These are phyloP conservation scores for Zaprionus lineosus DNA, from an alignment of 2,888 invertebrate genomes.

Conservation along the genomic window DNA sequence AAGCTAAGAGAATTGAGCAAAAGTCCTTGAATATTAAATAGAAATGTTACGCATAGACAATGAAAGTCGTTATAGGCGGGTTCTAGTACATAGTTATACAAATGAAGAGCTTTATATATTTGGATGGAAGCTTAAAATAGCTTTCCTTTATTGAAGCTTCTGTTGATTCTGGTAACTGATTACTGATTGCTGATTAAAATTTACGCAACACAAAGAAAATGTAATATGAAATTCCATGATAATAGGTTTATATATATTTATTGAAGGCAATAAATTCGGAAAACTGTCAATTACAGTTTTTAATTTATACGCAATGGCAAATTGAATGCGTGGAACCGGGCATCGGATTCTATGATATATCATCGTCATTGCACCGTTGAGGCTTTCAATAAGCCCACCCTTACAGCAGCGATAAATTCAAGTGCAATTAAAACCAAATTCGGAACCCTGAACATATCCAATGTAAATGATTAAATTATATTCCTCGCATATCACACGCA, in stretches of 20 bases:
- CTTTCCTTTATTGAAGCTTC: too few species aligned
- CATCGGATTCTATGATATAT: slow-evolving; percentile 8
- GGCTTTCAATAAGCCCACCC: too few species aligned
- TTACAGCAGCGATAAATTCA: slow-evolving; percentile 44
- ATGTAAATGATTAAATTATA: slow-evolving; percentile 14
- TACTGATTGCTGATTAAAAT: too few species aligned
- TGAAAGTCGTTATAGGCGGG: too few species aligned
- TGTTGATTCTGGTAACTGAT: too few species aligned
- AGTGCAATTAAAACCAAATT: slow-evolving; percentile 12
- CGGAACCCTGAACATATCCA: slow-evolving; percentile 12
- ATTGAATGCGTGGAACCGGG: slow-evolving; percentile 13
- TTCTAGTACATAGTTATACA: too few species aligned
- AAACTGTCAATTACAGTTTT: slow-evolving; percentile 32
- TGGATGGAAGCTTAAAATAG: slow-evolving; percentile 5
- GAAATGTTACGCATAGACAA: background rate
- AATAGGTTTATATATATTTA: too few species aligned
- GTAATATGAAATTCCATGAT: too few species aligned
- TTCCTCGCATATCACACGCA: slow-evolving; percentile 4
- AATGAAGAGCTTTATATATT: too few species aligned
- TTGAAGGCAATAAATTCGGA: slow-evolving; percentile 14
- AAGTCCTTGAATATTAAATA: slow-evolving; percentile 1
- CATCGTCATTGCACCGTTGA: background rate
- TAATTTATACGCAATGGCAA: slow-evolving; percentile 28
- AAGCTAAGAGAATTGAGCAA: background rate
- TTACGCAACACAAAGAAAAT: too few species aligned